phyloP scores from a whole-genome alignment of 92 coral and sea anemone species.

The Galaxea fascicularis region DNA sequence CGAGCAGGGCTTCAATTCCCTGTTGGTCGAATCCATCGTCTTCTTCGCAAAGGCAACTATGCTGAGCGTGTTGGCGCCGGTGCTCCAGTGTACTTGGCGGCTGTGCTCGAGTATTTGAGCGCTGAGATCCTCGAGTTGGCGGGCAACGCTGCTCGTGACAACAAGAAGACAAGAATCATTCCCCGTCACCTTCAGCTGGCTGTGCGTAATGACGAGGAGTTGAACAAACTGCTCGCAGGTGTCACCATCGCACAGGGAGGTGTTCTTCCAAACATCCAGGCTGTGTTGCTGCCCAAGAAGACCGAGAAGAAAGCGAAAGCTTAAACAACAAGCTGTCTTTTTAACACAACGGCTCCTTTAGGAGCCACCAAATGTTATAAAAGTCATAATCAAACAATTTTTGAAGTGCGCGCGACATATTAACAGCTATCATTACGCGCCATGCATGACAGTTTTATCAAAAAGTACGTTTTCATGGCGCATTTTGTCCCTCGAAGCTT shows the following conservation, averaged over 20 bases:
- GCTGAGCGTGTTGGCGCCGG: conserved; percentile 78
- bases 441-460: neutral
- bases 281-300: neutral
- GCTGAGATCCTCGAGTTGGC: conserved; percentile 82
- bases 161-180: conserved; percentile 73
- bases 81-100: conserved; percentile 83
- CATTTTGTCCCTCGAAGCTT: no score
- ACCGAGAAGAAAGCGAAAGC: neutral
- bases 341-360: conserved; percentile 69
- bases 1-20: conserved; percentile 84
- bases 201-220: conserved; percentile 44
- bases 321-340: neutral
- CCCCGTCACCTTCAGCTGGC: conserved; percentile 62
- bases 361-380: conserved; percentile 72
- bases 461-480: no score
- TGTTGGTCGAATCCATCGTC: conserved; percentile 80
- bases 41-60: conserved; percentile 71
- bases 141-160: conserved; percentile 84
- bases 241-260: no score
- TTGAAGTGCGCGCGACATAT: no score
- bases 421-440: neutral
- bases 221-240: no score
- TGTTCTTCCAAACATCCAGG: neutral
- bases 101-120: conserved; percentile 54
- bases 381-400: neutral